phyloP scores from a whole-genome alignment of 2,797 vertebrate genomes.

The Chaetophractus vellerosus region DNA sequence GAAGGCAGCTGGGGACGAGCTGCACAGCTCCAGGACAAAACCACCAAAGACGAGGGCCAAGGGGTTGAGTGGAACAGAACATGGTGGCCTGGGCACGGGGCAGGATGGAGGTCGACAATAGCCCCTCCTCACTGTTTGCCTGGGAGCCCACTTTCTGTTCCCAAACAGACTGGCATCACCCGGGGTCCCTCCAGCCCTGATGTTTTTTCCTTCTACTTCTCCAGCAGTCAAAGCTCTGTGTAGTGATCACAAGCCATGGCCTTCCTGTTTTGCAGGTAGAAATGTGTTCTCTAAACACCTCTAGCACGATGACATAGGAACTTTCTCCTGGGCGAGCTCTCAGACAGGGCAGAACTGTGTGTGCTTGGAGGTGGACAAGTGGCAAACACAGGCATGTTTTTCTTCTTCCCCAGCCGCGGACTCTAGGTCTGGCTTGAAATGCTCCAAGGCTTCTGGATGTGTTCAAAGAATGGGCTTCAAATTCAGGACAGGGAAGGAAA shows the following conservation, averaged over 20 bases:
- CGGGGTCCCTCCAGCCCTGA: background rate
- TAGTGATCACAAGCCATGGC: background rate
- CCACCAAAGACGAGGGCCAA: background rate
- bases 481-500: background rate
- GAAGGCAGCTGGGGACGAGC: rapidly evolving
- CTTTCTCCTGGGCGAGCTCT: background rate
- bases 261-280: slow-evolving; percentile 41
- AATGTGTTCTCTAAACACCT: background rate
- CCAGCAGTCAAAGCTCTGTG: background rate
- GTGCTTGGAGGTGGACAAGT: background rate
- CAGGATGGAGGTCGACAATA: background rate
- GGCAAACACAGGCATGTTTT: background rate
- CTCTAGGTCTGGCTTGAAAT: background rate
- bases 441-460: background rate
- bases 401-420: background rate
- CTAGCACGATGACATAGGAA: background rate
- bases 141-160: background rate
- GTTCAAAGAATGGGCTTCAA: background rate
- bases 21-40: background rate
- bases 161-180: background rate
- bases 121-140: background rate
- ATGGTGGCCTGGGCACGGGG: background rate
- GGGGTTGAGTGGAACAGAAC: background rate
- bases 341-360: background rate
- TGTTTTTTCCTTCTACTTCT: background rate